Evolutionary conservation across 2,113 vertebrate species (phyloP).

Genomic region (Hippocampus barbouri): DNA sequence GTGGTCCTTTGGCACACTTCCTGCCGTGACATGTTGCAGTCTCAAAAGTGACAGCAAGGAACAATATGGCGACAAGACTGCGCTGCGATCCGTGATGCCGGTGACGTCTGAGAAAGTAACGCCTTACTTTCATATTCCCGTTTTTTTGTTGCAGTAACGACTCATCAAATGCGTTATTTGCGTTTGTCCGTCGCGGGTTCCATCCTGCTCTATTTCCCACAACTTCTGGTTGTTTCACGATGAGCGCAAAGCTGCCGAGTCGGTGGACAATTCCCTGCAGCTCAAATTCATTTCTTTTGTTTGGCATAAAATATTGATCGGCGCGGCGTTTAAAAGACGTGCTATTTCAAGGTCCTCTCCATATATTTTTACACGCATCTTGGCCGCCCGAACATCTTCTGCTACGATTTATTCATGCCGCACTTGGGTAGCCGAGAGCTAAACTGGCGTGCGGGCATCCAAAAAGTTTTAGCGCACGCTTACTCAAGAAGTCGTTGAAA

Average conservation of each 20-base stretch:
- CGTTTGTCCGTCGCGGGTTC: too few relatives aligned
- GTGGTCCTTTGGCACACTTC: constrained; percentile 66
- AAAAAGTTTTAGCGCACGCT: not conserved
- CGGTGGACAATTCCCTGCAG: not conserved
- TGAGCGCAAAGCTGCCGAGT: not conserved
- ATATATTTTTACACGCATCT: not conserved
- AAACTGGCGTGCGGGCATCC: not conserved
- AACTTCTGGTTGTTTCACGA: not conserved
- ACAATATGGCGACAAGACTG: not conserved
- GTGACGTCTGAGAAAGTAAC: too few relatives aligned
- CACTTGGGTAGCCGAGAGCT: not conserved
- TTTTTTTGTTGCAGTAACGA: too few relatives aligned
- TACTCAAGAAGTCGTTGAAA: constrained; percentile 2
- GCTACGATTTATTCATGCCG: not conserved
- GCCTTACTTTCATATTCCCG: too few relatives aligned
- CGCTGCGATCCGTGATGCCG: too few relatives aligned
- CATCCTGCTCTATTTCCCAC: not conserved
- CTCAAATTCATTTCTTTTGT: not conserved
- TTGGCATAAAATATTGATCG: not conserved
- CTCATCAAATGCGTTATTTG: too few relatives aligned
- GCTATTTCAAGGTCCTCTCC: not conserved
- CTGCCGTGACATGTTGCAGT: constrained; percentile 7
- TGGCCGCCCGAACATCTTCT: not conserved
- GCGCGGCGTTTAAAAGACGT: not conserved
- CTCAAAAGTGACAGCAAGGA: not conserved